Evolutionary conservation across 2,888 invertebrate species (phyloP).

Genomic region (Parnassius mnemosyne): DNA sequence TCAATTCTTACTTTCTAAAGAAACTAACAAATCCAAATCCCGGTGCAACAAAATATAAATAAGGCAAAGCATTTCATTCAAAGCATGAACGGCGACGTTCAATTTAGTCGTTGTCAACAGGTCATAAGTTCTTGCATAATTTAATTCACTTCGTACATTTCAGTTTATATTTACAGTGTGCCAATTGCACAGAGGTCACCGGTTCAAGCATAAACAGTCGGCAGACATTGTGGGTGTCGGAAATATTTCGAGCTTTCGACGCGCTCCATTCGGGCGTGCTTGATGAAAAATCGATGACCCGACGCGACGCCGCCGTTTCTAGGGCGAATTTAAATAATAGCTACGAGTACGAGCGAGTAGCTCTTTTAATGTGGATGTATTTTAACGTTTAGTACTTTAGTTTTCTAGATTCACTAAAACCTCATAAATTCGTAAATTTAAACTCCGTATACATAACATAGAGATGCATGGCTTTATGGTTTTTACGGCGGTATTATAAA

Average conservation of each 20-base stretch:
- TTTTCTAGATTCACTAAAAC: too few relatives aligned
- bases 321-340: constrained; percentile 7
- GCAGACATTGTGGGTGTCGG: constrained; percentile 11
- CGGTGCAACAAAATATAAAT: too few relatives aligned
- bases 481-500: too few relatives aligned
- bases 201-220: constrained; percentile 1
- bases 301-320: constrained; percentile 17
- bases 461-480: too few relatives aligned
- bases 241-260: constrained; percentile 7
- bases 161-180: constrained; percentile 14
- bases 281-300: constrained; percentile 26
- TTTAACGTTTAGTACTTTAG: neutral
- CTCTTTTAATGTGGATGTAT: neutral
- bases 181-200: constrained; percentile 10
- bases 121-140: neutral
- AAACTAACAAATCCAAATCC: too few relatives aligned
- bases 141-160: neutral
- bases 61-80: too few relatives aligned
- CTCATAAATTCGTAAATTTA: too few relatives aligned
- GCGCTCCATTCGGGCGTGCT: constrained; percentile 1
- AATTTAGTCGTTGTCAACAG: neutral
- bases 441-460: too few relatives aligned
- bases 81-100: too few relatives aligned
- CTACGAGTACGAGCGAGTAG: neutral
- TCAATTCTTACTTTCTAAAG: too few relatives aligned